Evolutionary conservation across 2,888 invertebrate species (phyloP).

Genomic region (Eristalinus aeneus): DNA sequence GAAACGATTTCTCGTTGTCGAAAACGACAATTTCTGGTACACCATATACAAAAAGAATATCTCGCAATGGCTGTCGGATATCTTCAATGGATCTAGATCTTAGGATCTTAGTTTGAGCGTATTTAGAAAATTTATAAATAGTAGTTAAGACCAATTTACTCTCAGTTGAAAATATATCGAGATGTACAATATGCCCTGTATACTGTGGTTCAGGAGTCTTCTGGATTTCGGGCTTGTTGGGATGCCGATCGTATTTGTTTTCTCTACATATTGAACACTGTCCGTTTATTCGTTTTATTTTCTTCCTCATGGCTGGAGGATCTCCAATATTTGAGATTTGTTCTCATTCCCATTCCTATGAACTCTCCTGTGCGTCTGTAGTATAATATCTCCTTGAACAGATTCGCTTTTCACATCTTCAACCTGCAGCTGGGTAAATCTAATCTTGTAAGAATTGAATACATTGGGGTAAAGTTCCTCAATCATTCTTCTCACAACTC

Average conservation of each 20-base stretch:
- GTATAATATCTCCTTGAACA: no score
- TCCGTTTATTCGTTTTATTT: constrained; percentile 47
- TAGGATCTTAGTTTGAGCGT: background rate
- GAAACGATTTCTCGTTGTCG: constrained; percentile 3
- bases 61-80: background rate
- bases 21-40: constrained; percentile 21
- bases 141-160: background rate
- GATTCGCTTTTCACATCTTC: background rate
- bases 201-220: constrained; percentile 24
- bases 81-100: constrained; percentile 6
- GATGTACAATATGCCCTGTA: constrained; percentile 25
- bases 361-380: constrained; percentile 4
- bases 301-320: constrained; percentile 53
- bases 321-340: constrained; percentile 45
- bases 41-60: constrained; percentile 5
- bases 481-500: no score
- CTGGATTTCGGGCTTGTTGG: constrained; percentile 22
- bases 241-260: constrained; percentile 49
- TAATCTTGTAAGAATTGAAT: background rate
- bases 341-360: constrained; percentile 26
- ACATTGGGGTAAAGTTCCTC: background rate
- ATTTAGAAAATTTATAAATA: constrained; percentile 15
- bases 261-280: constrained; percentile 46
- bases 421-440: background rate
- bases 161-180: constrained; percentile 25